Conservation (phyloP, 2,113 vertebrate genomes). For the Tyrannus savana region DNA sequence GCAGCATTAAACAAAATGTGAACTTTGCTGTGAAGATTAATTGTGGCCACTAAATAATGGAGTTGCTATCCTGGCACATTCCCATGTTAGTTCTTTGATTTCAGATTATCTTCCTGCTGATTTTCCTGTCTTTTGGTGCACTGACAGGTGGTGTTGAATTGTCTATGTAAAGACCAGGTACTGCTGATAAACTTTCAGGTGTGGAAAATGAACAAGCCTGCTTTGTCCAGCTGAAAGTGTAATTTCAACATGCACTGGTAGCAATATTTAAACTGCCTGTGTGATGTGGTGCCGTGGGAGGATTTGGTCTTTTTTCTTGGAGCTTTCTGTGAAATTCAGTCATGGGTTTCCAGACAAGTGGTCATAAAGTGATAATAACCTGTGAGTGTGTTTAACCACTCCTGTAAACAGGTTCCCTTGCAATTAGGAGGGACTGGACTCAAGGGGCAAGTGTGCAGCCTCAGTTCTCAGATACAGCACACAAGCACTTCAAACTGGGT, state of each 20-base stretch:
- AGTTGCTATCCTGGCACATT: not conserved
- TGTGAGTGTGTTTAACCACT: not conserved
- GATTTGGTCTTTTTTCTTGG: not conserved
- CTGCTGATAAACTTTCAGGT: not conserved
- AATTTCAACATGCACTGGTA: not conserved
- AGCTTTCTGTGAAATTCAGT: not conserved
- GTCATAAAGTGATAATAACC: not conserved
- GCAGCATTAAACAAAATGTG: not conserved
- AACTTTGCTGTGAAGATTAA: not conserved
- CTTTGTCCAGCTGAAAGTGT: not conserved
- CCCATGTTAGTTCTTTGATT: not conserved
- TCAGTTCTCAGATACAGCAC: not conserved
- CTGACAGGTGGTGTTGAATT: not conserved
- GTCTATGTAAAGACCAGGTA: not conserved
- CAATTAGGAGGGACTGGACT: not conserved
- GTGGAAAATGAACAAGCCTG: not conserved
- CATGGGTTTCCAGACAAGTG: not conserved
- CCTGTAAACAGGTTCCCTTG: not conserved
- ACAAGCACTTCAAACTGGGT: accelerated
- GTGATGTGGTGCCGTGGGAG: not conserved
- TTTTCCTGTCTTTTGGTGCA: not conserved
- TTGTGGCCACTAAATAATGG: not conserved
- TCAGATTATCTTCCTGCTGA: not conserved
- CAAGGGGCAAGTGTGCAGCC: not conserved
- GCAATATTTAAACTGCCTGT: not conserved